Evolutionary conservation across 2,113 vertebrate genomes (phyloP).

Genomic region (Tragelaphus imberbis): DNA sequence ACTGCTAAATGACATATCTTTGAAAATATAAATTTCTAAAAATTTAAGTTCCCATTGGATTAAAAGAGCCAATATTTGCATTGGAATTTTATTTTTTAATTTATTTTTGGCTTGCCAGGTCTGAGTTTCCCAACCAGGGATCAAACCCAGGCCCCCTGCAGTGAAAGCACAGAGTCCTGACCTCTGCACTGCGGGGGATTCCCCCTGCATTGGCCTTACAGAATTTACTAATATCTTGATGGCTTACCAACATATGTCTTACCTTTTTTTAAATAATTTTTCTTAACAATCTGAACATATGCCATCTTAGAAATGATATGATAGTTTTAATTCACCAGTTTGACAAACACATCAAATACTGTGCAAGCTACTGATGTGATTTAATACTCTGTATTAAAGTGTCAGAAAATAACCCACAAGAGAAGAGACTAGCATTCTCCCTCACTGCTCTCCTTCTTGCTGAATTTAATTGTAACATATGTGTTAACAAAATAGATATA

Average conservation of each 20-base stretch:
- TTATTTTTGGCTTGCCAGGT: background rate
- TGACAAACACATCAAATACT: background rate
- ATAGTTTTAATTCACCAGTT: background rate
- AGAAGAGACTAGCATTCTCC: background rate
- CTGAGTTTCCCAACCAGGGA: background rate
- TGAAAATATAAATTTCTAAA: background rate
- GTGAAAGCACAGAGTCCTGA: background rate
- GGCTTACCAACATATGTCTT: background rate
- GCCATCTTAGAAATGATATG: background rate
- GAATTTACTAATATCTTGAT: background rate
- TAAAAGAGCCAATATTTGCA: background rate
- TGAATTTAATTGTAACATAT: constrained; percentile 10
- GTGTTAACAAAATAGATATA: background rate
- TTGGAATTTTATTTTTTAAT: background rate
- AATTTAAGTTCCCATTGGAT: background rate
- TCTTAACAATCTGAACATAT: background rate
- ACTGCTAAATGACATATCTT: background rate
- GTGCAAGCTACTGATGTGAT: background rate
- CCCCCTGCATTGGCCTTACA: background rate
- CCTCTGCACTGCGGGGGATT: background rate
- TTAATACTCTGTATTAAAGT: background rate
- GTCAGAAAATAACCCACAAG: background rate
- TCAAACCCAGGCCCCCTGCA: background rate
- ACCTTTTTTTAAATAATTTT: constrained; percentile 4
- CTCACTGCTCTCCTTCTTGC: background rate